Conservation (phyloP, 53 echinoderm and acorn worm genomes). For the Crossaster papposus region DNA sequence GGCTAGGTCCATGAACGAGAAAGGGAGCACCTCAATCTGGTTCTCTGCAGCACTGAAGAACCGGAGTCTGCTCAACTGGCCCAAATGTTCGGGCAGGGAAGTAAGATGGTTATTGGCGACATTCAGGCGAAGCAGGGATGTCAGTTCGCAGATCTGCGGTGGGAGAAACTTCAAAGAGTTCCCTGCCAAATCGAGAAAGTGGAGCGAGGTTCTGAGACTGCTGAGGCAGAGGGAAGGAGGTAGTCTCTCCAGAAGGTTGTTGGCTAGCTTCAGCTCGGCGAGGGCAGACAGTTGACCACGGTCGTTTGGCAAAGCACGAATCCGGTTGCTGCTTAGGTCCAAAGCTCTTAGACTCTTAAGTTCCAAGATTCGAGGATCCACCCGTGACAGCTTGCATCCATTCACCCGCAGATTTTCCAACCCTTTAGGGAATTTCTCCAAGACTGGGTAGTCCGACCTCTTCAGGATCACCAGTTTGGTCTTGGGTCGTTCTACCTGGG, state of each 20-base stretch:
- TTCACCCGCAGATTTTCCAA: constrained; percentile 79
- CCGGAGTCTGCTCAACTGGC: constrained; percentile 64
- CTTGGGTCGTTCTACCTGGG: constrained; percentile 88
- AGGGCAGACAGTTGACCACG: constrained; percentile 65
- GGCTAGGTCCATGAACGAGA: constrained; percentile 72
- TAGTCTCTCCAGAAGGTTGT: constrained; percentile 75
- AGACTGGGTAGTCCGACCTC: constrained; percentile 83
- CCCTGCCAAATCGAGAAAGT: constrained; percentile 73
- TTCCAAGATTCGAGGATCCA: constrained; percentile 85
- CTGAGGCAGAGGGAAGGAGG: constrained; percentile 72
- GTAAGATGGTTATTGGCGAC: constrained; percentile 74
- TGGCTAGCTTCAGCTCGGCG: constrained; percentile 78
- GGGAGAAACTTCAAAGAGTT: constrained; percentile 78
- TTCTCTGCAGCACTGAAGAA: constrained; percentile 71
- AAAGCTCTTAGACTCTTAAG: constrained; percentile 68
- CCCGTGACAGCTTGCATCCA: constrained; percentile 70
- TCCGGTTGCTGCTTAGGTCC: constrained; percentile 79
- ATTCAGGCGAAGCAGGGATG: constrained; percentile 71
- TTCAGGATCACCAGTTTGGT: constrained; percentile 74
- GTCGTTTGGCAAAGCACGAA: constrained; percentile 67
- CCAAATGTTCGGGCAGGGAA: constrained; percentile 76
- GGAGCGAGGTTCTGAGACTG: constrained; percentile 66
- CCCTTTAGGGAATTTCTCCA: constrained; percentile 75
- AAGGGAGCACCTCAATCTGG: constrained; percentile 73
- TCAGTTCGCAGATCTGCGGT: constrained; percentile 60